A percentile compares a stretch with the other conserved stretches of the same genome.
These are phyloP conservation scores for Euphonia xanthogaster DNA, from an alignment of 2,797 vertebrate species.

Conservation along the genomic window DNA sequence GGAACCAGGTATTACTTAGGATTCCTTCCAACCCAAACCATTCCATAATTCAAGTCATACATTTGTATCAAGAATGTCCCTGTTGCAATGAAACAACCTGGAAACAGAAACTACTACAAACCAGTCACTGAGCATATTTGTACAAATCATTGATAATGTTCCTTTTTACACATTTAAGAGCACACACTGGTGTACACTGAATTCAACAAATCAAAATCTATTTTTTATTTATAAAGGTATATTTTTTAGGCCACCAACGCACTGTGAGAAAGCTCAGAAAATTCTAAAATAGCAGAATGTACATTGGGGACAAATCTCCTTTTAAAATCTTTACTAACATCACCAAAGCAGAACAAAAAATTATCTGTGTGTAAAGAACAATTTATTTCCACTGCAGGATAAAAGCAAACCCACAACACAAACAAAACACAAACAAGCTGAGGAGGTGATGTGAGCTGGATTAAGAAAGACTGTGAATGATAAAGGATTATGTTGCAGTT, in stretches of 20 bases:
- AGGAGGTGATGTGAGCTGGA: background rate
- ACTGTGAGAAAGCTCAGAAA: background rate
- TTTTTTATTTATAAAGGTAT: background rate
- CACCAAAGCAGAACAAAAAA: background rate
- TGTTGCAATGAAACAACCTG: background rate
- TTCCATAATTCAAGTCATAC: background rate
- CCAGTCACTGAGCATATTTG: background rate
- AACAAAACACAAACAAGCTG: background rate
- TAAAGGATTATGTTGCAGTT: background rate
- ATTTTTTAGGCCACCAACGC: background rate
- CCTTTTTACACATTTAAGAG: background rate
- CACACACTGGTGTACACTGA: background rate
- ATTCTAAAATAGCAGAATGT: background rate
- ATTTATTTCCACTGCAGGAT: background rate
- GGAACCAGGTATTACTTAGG: background rate
- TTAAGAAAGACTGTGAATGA: background rate
- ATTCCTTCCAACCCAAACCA: background rate
- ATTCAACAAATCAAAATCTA: background rate
- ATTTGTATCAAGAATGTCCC: background rate
- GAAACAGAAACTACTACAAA: background rate
- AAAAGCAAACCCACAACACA: background rate
- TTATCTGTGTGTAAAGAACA: background rate
- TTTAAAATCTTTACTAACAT: background rate
- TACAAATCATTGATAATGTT: background rate
- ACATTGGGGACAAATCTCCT: background rate